Percentiles rank a stretch among this genome's conserved stretches.
phyloP scores from a whole-genome alignment of 2,888 invertebrate genomes.

The Julus scandinavius region DNA sequence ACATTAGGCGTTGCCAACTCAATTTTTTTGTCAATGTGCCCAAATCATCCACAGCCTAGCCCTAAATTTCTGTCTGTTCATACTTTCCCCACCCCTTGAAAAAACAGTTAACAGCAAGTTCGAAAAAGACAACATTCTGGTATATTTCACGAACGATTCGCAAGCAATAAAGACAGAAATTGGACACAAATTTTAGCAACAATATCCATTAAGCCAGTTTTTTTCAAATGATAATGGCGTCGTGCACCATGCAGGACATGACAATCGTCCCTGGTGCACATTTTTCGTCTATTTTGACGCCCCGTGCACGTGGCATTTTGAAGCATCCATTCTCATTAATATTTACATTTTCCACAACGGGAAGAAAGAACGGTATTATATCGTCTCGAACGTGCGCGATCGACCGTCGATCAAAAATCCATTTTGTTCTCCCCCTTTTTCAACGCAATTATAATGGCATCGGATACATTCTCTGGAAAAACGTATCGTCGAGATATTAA shows the following conservation, averaged over 20 bases:
- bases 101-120: too few relatives aligned
- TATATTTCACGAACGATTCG: too few relatives aligned
- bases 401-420: neutral
- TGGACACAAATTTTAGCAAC: too few relatives aligned
- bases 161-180: too few relatives aligned
- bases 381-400: neutral
- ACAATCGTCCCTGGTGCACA: neutral
- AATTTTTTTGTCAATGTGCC: too few relatives aligned
- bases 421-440: neutral
- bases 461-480: neutral
- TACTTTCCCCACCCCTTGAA: too few relatives aligned
- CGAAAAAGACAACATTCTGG: too few relatives aligned
- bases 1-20: too few relatives aligned
- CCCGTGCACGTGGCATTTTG: neutral
- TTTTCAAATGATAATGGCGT: too few relatives aligned
- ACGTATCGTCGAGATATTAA: constrained; percentile 15
- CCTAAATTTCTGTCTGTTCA: too few relatives aligned
- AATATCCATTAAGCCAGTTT: too few relatives aligned
- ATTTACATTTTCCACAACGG: neutral
- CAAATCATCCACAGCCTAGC: too few relatives aligned
- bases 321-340: neutral
- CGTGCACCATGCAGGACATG: neutral
- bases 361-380: neutral
- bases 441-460: neutral
- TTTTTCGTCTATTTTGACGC: neutral